Evolutionary conservation across 2,797 vertebrate species (phyloP), one percentile per base, ranked within the genome.

Genomic region (Hyperoplus lanceolatus): DNA sequence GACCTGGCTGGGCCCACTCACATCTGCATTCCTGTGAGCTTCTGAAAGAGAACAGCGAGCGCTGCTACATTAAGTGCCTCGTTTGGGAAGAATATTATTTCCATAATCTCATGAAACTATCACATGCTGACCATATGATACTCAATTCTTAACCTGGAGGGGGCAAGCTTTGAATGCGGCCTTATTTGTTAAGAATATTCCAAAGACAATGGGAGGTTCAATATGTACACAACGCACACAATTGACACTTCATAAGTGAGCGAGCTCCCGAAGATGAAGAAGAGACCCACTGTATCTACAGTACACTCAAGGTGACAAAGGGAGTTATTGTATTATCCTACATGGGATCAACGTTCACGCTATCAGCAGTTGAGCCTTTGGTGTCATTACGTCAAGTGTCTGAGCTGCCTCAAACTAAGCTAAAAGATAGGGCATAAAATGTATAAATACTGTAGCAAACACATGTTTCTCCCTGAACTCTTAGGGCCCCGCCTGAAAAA

Each of bases 41-140:
- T 88, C 87, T 90, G 87, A 89, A 51, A 90, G 76, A 79, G 82
- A 92, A 90, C 89, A 87, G 79, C 92, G 74, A 71, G 79, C 58
- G 6, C 70, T 68, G 79, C 80, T 70, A 74, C 81, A 85, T 84
- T 53, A 72, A 88, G 87, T 16, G 41, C 73, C 84, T 93, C 81
- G 69, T 84, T 88, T 90, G 85, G 80, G 82, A 90, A 89, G 87
- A 91, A 91, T 55, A 89, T 73, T 61, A 68, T 84, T 91, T 91
- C 73, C 72, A 89, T 91, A 93, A 93, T 91, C 81, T 91, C 79
- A 86, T 84, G 82, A 89, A 96, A 89, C 87, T 80, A 95, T 95
- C 94, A 96, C 94, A 95, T 93, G 94, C 87, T 88, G 92, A 92
- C 91, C 94, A 84, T 93, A 94, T 96, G 95, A 96, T 95, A 92